phyloP scores from a whole-genome alignment of 2,797 vertebrate genomes.

The Cichlasoma orientale region DNA sequence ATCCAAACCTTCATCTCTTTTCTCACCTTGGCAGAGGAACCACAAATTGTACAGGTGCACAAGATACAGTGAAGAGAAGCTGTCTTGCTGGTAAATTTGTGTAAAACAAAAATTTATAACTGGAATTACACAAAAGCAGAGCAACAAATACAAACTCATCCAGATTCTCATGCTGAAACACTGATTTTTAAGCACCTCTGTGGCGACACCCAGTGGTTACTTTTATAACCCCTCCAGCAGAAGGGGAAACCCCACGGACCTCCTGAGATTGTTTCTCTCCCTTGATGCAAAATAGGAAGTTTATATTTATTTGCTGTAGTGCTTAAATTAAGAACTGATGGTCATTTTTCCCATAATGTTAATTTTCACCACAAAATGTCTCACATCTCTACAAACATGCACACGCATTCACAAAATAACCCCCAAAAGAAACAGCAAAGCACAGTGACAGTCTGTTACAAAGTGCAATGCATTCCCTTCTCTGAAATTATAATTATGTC shows the following conservation, averaged over 20 bases:
- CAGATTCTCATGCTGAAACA: background rate
- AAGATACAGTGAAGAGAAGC: background rate
- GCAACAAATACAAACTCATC: background rate
- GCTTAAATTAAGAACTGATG: background rate
- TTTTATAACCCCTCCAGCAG: background rate
- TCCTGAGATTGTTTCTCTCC: background rate
- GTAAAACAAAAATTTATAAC: background rate
- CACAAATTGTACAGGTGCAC: background rate
- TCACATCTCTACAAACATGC: background rate
- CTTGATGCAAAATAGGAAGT: constrained; percentile 1
- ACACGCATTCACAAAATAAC: background rate
- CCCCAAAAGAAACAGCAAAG: background rate
- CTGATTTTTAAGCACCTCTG: constrained; percentile 1
- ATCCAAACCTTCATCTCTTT: background rate
- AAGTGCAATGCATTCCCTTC: background rate
- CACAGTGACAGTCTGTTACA: background rate
- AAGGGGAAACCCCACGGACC: constrained; percentile 5
- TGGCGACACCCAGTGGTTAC: constrained; percentile 65
- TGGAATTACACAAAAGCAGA: background rate
- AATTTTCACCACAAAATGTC: constrained; percentile 1
- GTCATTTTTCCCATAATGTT: background rate
- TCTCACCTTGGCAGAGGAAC: background rate
- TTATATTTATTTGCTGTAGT: background rate
- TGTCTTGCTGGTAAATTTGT: no score
- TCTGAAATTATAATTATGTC: no score